Percentiles rank a stretch among this genome's conserved stretches.
Conservation (phyloP, 2,888 invertebrate genomes). For the Diadegma fenestrale region DNA sequence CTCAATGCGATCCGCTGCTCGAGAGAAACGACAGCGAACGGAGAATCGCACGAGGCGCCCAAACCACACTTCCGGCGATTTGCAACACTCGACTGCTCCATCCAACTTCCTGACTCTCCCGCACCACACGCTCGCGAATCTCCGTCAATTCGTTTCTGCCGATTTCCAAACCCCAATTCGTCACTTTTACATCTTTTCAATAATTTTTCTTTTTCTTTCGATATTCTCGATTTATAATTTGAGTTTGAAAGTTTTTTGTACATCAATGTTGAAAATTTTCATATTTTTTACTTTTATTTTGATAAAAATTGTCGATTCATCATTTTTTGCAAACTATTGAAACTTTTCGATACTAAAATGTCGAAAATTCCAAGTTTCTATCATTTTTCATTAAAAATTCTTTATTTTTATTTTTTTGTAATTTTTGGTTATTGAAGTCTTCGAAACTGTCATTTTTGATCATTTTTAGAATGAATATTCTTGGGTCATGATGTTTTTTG, state of each 20-base stretch:
- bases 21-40: slow-evolving; percentile 79
- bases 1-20: slow-evolving; percentile 57
- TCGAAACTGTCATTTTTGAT: too few relatives aligned
- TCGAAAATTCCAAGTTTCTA: background rate
- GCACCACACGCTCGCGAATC: slow-evolving; percentile 76
- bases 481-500: too few relatives aligned
- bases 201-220: background rate
- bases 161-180: background rate
- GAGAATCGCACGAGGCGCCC: slow-evolving; percentile 80
- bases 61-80: slow-evolving; percentile 80
- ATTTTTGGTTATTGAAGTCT: too few relatives aligned
- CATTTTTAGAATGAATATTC: too few relatives aligned
- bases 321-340: too few relatives aligned
- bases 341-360: too few relatives aligned
- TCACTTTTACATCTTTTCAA: background rate
- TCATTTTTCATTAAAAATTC: background rate
- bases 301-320: too few relatives aligned
- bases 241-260: too few relatives aligned
- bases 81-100: slow-evolving; percentile 82
- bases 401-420: background rate
- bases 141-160: slow-evolving; percentile 76
- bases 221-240: background rate
- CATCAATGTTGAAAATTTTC: too few relatives aligned
- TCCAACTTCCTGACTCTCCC: slow-evolving; percentile 77
- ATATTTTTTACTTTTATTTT: too few relatives aligned